A percentile compares a stretch with the other conserved stretches of the same genome.
These are phyloP conservation scores for Urocolius indicus DNA, from an alignment of 2,113 vertebrate genomes.

Conservation along the genomic window DNA sequence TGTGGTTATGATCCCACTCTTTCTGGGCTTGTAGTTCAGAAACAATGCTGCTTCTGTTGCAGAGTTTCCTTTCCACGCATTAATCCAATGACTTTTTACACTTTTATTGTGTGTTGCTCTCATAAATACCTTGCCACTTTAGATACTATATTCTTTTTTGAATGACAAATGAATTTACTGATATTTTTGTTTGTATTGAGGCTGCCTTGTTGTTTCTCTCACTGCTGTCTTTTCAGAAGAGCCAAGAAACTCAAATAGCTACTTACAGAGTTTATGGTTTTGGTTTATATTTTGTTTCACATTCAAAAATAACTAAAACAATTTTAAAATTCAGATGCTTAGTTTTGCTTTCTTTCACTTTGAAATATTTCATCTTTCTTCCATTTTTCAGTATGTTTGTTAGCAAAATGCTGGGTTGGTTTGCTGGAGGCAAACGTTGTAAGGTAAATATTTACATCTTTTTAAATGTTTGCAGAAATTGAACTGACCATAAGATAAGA, in stretches of 20 bases:
- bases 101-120: neutral
- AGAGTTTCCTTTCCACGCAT: neutral
- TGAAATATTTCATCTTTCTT: neutral
- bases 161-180: neutral
- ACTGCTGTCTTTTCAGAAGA: neutral
- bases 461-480: neutral
- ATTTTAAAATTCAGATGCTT: neutral
- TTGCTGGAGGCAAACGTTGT: neutral
- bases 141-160: neutral
- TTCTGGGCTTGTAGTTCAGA: rapidly evolving
- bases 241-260: neutral
- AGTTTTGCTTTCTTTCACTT: neutral
- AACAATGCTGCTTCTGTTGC: neutral
- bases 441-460: neutral
- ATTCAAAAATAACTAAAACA: neutral
- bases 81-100: neutral
- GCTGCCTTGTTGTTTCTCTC: rapidly evolving
- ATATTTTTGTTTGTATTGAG: neutral
- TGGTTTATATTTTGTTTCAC: neutral
- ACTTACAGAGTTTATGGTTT: neutral
- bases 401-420: neutral
- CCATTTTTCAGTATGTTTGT: neutral
- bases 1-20: rapidly evolving
- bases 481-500: neutral
- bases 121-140: neutral